Percentiles rank a stretch among this genome's conserved stretches.
phyloP scores from a whole-genome alignment of 2,113 vertebrate species.

The Lipotes vexillifer region DNA sequence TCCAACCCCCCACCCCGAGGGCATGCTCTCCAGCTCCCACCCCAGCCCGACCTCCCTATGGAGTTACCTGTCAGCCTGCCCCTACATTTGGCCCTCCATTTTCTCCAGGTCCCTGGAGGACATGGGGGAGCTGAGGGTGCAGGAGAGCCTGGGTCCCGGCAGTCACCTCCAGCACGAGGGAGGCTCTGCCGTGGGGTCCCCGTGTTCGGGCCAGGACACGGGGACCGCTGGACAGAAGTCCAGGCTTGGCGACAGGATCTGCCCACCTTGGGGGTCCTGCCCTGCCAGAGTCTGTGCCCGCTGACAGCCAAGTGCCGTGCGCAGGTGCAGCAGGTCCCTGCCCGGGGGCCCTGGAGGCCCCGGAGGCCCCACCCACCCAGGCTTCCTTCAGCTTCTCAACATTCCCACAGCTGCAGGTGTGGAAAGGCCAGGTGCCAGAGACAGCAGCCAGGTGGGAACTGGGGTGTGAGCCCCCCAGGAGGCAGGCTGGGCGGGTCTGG shows the following conservation, averaged over 20 bases:
- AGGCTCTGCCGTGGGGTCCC: not conserved
- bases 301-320: not conserved
- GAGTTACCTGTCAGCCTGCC: too few species aligned
- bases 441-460: not conserved
- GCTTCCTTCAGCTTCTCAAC: not conserved
- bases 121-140: fast-evolving
- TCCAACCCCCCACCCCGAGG: not conserved
- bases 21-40: not conserved
- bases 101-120: fast-evolving
- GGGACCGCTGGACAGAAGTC: fast-evolving
- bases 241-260: not conserved
- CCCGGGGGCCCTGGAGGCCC: fast-evolving
- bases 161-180: fast-evolving
- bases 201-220: fast-evolving
- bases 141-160: too few species aligned
- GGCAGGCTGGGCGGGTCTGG: fast-evolving
- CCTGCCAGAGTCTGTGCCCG: not conserved
- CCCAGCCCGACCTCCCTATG: fast-evolving
- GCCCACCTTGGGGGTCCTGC: too few species aligned
- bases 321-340: not conserved
- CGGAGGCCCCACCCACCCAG: fast-evolving
- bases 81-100: fast-evolving
- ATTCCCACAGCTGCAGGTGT: not conserved
- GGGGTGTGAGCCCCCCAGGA: not conserved
- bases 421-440: not conserved